phyloP scores from a whole-genome alignment of 1,140 invertebrate species.

The Trachymyrmex septentrionalis region DNA sequence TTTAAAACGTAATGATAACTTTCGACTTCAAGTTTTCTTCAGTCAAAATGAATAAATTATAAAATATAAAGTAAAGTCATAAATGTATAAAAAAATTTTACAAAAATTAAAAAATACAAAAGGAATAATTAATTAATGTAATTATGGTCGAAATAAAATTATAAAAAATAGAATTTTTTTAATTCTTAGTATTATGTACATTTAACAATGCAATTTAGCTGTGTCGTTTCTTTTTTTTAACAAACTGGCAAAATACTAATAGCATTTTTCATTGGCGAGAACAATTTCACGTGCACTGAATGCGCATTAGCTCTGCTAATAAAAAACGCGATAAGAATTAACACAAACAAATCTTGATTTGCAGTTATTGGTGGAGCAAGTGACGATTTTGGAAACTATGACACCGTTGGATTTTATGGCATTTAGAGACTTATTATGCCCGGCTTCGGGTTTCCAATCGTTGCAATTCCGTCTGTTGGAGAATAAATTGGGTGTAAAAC shows the following conservation, averaged over 20 bases:
- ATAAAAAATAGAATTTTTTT: not conserved
- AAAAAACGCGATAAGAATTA: not conserved
- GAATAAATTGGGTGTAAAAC: slow-evolving; percentile 97
- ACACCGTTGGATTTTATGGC: slow-evolving; percentile 99
- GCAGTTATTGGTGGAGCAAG: slow-evolving; percentile 97
- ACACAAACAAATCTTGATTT: slow-evolving; percentile 63
- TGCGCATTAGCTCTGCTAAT: no score
- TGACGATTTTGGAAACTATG: slow-evolving; percentile 99
- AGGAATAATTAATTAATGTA: no score
- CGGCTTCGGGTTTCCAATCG: slow-evolving; percentile 99
- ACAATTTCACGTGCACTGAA: no score
- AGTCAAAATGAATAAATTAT: no score
- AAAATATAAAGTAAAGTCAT: no score
- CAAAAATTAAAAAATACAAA: no score
- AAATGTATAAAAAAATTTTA: no score
- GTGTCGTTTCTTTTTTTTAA: not conserved
- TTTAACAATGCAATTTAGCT: not conserved
- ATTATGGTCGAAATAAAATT: not conserved
- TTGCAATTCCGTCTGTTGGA: slow-evolving; percentile 98
- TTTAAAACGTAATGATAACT: no score
- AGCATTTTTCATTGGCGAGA: no score
- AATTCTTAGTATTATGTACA: not conserved
- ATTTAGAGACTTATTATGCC: slow-evolving; percentile 95
- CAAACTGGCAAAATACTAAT: not conserved
- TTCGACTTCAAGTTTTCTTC: no score